These are phyloP conservation scores for Alosa alosa DNA, from an alignment of 2,113 vertebrate species.

Conservation along the genomic window DNA sequence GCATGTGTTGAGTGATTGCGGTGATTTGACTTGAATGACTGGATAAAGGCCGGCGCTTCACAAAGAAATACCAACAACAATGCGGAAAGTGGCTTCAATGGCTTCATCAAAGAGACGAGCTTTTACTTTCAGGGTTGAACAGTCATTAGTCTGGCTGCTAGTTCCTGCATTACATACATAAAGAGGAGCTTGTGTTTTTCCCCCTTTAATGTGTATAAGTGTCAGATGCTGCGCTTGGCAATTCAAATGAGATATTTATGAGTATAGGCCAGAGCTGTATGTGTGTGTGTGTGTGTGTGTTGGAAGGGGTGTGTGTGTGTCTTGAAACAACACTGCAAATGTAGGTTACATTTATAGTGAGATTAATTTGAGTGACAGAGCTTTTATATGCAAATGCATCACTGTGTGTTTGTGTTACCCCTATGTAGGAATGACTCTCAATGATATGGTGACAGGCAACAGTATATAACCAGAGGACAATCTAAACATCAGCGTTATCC, in stretches of 20 bases:
- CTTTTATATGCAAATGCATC: slow-evolving; percentile 12
- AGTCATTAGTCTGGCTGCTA: not conserved
- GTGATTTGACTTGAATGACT: slow-evolving; percentile 1
- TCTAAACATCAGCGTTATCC: not conserved
- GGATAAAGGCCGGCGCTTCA: not conserved
- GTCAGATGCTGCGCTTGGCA: not conserved
- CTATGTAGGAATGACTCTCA: not conserved
- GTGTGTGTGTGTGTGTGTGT: not conserved
- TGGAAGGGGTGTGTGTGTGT: not conserved
- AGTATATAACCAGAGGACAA: not conserved
- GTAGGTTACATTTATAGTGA: slow-evolving; percentile 12
- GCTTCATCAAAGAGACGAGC: not conserved
- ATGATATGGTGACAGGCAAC: not conserved
- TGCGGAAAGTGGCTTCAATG: not conserved
- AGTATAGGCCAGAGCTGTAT: not conserved
- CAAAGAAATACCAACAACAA: not conserved
- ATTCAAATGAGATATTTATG: slow-evolving; percentile 9
- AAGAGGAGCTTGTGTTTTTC: not conserved
- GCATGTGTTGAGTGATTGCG: not conserved
- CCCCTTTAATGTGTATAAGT: slow-evolving; percentile 13
- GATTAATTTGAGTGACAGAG: slow-evolving; percentile 12
- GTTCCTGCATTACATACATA: not conserved
- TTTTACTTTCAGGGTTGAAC: not conserved
- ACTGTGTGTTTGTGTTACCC: not conserved
- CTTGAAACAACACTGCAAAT: slow-evolving; percentile 5